A percentile compares a stretch with the other conserved stretches of the same genome.
These are phyloP conservation scores for Wiebesia pumilae DNA, from an alignment of 1,140 invertebrate species.

Conservation along the genomic window DNA sequence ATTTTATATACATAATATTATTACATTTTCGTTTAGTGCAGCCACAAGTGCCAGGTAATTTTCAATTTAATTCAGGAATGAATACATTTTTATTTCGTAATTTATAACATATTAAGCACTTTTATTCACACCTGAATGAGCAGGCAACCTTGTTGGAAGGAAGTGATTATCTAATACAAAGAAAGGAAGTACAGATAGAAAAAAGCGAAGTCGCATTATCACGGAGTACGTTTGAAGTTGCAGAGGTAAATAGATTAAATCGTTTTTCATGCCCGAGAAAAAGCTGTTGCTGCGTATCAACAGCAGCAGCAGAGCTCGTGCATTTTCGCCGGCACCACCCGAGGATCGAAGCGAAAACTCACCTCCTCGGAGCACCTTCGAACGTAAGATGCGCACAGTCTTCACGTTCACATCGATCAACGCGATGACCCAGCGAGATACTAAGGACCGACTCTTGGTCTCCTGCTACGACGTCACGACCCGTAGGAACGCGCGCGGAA, in stretches of 20 bases:
- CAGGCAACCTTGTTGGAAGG: not conserved
- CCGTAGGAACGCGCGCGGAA: not conserved
- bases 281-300: no score
- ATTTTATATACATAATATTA: no score
- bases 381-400: no score
- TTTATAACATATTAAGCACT: not conserved
- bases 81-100: conserved; percentile 10
- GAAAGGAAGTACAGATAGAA: not conserved
- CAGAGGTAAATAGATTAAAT: no score
- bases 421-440: not conserved
- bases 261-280: no score
- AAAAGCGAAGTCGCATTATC: not conserved
- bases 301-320: no score
- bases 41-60: not conserved
- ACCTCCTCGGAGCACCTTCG: not conserved
- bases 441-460: not conserved
- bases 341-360: not conserved
- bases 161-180: not conserved
- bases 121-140: not conserved
- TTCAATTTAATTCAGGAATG: not conserved
- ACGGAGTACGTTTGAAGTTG: not conserved
- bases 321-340: no score
- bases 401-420: not conserved
- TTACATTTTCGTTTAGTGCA: no score
- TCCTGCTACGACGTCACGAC: not conserved